Conservation (phyloP, 2,888 invertebrate species). For the Leucozona laternaria region DNA sequence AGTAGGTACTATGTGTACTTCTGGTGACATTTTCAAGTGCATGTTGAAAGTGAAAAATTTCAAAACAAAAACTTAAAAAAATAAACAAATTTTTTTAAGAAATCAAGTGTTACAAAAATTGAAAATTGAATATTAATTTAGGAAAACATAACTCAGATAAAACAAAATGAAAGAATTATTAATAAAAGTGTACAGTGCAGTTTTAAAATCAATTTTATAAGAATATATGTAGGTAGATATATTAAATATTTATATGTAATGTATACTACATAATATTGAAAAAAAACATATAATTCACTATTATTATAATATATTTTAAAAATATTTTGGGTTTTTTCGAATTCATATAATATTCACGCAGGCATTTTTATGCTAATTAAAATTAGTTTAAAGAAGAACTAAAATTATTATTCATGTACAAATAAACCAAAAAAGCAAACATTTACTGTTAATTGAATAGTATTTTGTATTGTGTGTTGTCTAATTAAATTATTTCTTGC, state of each 20-base stretch:
- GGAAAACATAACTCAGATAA: not conserved
- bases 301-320: not conserved
- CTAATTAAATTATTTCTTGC: not conserved
- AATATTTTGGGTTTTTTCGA: not conserved
- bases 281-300: too few relatives aligned
- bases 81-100: not conserved
- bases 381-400: not conserved
- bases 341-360: not conserved
- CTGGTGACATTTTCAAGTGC: conserved; percentile 65
- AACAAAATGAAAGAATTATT: not conserved
- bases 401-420: not conserved
- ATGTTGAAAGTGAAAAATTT: conserved; percentile 58
- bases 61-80: not conserved
- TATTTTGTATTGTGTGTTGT: not conserved
- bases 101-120: not conserved
- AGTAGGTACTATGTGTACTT: not conserved
- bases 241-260: too few relatives aligned
- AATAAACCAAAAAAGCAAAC: not conserved
- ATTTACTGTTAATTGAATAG: not conserved
- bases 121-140: not conserved
- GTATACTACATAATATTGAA: too few relatives aligned
- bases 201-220: not conserved
- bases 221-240: not conserved
- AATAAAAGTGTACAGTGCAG: not conserved
- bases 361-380: not conserved